phyloP scores from a whole-genome alignment of 1,140 invertebrate species.

The Bilobella aurantiaca region DNA sequence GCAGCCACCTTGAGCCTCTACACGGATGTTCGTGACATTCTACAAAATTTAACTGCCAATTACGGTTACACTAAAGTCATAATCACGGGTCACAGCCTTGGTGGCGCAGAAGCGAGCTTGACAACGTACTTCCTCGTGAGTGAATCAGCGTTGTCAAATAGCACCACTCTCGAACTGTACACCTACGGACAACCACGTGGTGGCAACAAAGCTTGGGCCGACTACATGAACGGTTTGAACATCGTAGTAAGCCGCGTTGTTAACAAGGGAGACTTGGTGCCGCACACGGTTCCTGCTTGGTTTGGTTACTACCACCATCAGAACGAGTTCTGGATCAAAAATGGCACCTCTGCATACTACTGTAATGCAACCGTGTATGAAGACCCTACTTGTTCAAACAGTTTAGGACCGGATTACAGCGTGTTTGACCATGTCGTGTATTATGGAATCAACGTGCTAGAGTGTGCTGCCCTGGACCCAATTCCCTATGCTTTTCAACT shows the following conservation, averaged over 20 bases:
- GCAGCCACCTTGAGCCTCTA: neutral
- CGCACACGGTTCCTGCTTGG: neutral
- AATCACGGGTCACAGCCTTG: conserved; percentile 1
- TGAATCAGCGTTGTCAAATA: neutral
- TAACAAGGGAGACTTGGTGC: neutral
- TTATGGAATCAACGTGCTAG: no score
- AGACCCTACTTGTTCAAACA: neutral
- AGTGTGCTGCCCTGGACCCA: no score
- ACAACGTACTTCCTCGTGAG: neutral
- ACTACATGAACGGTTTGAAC: neutral
- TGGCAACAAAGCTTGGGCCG: conserved; percentile 2
- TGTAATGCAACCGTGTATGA: neutral
- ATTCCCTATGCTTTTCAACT: no score
- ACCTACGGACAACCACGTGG: neutral
- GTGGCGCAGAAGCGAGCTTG: neutral
- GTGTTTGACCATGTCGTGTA: no score
- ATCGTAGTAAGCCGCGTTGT: neutral
- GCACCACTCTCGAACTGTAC: neutral
- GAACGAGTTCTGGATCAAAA: neutral
- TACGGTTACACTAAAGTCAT: neutral
- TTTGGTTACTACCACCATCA: neutral
- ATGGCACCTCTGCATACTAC: neutral
- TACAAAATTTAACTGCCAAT: neutral
- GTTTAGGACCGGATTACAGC: no score
- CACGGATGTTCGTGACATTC: neutral